Evolutionary conservation across 2,888 invertebrate species (phyloP), one percentile per base, ranked within the genome.

Genomic region (Drosophila stalkeri): DNA sequence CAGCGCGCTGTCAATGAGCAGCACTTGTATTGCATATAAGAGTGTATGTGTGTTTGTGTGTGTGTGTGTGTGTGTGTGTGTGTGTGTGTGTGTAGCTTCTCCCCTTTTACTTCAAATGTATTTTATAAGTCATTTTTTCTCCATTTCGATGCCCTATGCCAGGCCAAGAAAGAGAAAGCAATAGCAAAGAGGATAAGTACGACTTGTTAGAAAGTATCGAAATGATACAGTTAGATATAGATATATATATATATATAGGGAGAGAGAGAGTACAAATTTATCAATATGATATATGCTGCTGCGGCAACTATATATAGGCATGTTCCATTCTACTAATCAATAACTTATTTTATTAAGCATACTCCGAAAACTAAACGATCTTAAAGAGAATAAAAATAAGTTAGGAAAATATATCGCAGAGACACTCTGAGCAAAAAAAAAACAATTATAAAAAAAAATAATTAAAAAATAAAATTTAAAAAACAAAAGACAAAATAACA

Each of bases 1-100:
- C 82, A 83, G 77, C 75, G 80, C 54, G 84, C 84, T 89, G 89
- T 86, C 85, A 89, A 85, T 85, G 87, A 89, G 85, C 77, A 65
- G 62, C 81, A 89, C 89, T 81, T 81, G 87, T 71, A 74, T 70
- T 73, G 75, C 65, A 16, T 60, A 18, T 56, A 43, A 18, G 44
- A 7, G 35, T 44, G 51, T 4, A 7, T 35, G 20, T 43, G 35
- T 16, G 12, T 35, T 37, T 46, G 35, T 39, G 18, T 27, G 16
- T 18, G 56, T 23, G 60, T n/a, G 35, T 37, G 46, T 43, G 49
- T 23, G 41, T 43, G 52, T 52, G 52, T n/a, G 16, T 37, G 9
- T 27, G 61, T 41, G 52, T 20, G 31, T 37, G 23, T 49, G 55
- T 51, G 23, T 46, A 57, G 37, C 46, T 33, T 44, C 37, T 46